Evolutionary conservation across 2,113 vertebrate genomes (phyloP), one percentile per base, ranked within the genome.

Genomic region (Seriola rivoliana): DNA sequence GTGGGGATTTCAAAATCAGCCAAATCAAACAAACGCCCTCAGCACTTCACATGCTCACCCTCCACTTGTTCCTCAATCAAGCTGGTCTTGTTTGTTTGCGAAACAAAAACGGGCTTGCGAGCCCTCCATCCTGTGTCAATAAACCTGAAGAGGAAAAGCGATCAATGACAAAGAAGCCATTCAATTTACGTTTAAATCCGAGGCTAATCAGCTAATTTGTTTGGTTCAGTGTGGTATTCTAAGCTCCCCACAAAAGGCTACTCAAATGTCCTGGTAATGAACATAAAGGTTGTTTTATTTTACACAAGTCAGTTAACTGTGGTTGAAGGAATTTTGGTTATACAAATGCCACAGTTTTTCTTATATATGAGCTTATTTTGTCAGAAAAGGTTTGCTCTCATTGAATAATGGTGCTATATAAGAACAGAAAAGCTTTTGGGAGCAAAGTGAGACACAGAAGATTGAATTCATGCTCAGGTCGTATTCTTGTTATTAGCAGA

Each of bases 121-220:
- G 70, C 58, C 38, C 52, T 67, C 69, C 25, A 2, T 64, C 63
- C 63, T n/a, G 44, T 81, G 89, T 91, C 82, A 85, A 90, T 90
- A 89, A 88, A 84, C 71, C 91, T 63, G 54, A 77, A 85, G 79
- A 85, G 85, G 74, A 63, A 65, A 69, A 71, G 73, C 5, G 67
- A 94, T 94, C 91, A 88, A 93, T 93, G 81, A 78, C 78, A 90
- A 69, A 90, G 78, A 87, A 63, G 81, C 67, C 77, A 46, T 93
- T 93, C 88, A 84, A 91, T 93, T 92, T 92, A 78, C 13, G n/a
- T 83, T 88, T 86, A 78, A 89, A 94, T 86, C 81, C 52, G 11
- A 77, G 71, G 77, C 87, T 93, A 93, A 95, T 94, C 91, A 85
- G 87, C 84, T 92, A 81, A 93, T 94, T 93, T 70, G 55, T 83